phyloP scores from a whole-genome alignment of 2,113 vertebrate genomes.

The Garra rufa region DNA sequence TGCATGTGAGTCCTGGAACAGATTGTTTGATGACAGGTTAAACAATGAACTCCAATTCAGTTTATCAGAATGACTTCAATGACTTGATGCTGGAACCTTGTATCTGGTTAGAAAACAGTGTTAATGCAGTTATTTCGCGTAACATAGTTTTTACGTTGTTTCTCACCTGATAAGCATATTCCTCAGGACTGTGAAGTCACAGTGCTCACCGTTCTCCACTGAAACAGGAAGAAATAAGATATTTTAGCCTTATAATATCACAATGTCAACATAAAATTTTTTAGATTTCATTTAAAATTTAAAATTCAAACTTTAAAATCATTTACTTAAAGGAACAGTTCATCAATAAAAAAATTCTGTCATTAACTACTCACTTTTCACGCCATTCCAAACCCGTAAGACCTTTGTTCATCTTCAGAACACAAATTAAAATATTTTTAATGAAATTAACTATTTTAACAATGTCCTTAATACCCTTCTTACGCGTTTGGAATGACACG shows the following conservation, averaged over 20 bases:
- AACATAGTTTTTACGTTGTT: neutral
- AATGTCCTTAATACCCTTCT: no score
- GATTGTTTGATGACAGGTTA: neutral
- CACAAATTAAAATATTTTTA: no score
- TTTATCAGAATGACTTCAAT: neutral
- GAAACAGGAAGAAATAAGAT: constrained; percentile 61
- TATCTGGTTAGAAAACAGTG: neutral
- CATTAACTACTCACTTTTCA: no score
- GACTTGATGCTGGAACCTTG: neutral
- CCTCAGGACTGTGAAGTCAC: constrained; percentile 82
- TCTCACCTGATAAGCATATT: constrained; percentile 82
- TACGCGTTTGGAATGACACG: no score
- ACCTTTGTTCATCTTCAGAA: no score
- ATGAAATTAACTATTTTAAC: no score
- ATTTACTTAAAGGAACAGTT: no score
- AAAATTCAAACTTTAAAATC: neutral
- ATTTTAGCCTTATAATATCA: neutral
- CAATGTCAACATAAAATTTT: neutral
- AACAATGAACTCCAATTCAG: neutral
- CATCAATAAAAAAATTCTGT: no score
- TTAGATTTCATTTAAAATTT: neutral
- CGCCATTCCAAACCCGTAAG: no score
- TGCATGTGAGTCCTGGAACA: constrained; percentile 80
- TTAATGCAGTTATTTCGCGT: neutral
- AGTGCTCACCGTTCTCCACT: constrained; percentile 85